Conservation (phyloP, 2,888 invertebrate species). For the Euphydryas editha region DNA sequence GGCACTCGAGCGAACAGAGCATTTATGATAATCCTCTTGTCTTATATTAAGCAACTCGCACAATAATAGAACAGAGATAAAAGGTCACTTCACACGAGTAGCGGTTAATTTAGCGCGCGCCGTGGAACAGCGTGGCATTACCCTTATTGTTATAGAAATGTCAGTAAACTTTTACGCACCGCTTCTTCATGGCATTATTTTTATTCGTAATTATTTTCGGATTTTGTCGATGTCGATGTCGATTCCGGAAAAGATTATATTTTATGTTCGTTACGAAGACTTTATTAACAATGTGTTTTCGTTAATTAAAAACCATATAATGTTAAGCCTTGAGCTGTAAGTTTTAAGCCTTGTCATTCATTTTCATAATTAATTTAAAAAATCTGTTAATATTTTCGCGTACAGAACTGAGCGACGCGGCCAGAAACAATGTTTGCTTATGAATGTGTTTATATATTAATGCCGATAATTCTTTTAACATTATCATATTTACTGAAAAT, state of each 20-base stretch:
- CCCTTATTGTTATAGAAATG: constrained; percentile 6
- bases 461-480: not conserved
- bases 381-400: too few species aligned
- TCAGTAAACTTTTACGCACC: not conserved
- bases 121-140: constrained; percentile 4
- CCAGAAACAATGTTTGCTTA: not conserved
- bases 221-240: too few species aligned
- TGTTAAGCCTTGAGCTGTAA: too few species aligned
- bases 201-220: not conserved
- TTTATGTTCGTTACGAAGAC: too few species aligned
- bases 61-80: constrained; percentile 31
- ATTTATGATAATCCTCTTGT: constrained; percentile 46
- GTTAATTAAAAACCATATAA: too few species aligned
- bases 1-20: constrained; percentile 43
- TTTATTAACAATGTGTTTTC: too few species aligned
- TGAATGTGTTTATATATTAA: not conserved
- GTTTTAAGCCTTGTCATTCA: too few species aligned
- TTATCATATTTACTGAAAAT: not conserved
- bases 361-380: too few species aligned
- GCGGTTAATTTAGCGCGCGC: constrained; percentile 5
- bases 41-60: constrained; percentile 44
- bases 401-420: too few species aligned
- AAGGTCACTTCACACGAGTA: constrained; percentile 31
- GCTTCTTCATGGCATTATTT: not conserved
- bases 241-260: too few species aligned